Conservation (phyloP, 2,888 invertebrate genomes). For the Himalopsyche tibetana region DNA sequence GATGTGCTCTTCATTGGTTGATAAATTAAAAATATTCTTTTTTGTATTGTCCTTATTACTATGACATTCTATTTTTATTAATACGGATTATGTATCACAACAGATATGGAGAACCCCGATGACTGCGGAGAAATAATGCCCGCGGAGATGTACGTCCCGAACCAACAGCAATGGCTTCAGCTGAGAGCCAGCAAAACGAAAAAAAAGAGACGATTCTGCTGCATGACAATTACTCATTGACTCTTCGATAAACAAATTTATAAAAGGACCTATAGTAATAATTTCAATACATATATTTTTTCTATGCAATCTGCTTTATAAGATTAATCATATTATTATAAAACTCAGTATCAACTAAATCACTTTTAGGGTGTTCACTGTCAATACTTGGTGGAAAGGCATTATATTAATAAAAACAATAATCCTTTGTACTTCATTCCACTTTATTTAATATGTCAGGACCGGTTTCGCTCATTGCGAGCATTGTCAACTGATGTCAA, state of each 20-base stretch:
- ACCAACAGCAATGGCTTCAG: constrained; percentile 92
- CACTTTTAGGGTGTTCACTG: too few species aligned
- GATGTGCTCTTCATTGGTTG: too few species aligned
- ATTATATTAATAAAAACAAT: too few species aligned
- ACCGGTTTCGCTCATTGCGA: too few species aligned
- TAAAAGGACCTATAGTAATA: neutral
- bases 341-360: neutral
- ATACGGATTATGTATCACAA: neutral
- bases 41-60: too few species aligned
- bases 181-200: constrained; percentile 79
- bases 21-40: too few species aligned
- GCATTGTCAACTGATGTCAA: too few species aligned
- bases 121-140: constrained; percentile 82
- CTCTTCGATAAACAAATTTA: neutral
- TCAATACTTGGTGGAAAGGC: too few species aligned
- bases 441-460: too few species aligned
- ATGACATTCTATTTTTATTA: too few species aligned
- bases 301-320: neutral
- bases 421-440: too few species aligned
- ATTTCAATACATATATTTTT: neutral
- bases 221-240: constrained; percentile 62
- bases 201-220: constrained; percentile 65
- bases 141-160: constrained; percentile 94
- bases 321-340: neutral
- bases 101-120: constrained; percentile 61